Conservation (phyloP, 2,888 invertebrate species). For the Ochropleura leucogaster region DNA sequence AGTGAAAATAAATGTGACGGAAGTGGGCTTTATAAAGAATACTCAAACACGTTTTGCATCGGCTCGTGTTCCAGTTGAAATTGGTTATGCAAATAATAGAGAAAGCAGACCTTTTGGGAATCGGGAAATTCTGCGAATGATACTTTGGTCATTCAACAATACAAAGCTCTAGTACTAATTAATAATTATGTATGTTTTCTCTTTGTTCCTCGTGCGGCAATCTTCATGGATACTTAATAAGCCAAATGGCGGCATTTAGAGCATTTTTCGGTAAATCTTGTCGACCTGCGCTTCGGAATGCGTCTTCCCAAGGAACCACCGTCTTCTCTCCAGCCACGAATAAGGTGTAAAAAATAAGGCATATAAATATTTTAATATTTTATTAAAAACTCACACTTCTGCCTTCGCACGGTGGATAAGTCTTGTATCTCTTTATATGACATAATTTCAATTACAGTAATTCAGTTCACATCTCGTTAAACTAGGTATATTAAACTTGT, state of each 20-base stretch:
- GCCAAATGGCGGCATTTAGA: not conserved
- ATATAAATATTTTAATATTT: slow-evolving; percentile 65
- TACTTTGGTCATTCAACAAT: not conserved
- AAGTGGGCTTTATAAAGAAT: not conserved
- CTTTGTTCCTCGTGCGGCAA: not conserved
- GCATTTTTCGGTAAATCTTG: not conserved
- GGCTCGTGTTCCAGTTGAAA: not conserved
- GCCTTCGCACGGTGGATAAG: slow-evolving; percentile 84
- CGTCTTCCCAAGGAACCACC: not conserved
- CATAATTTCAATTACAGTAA: slow-evolving; percentile 68
- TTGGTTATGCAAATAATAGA: not conserved
- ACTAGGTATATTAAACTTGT: slow-evolving; percentile 63
- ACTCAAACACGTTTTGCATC: not conserved
- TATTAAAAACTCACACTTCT: slow-evolving; percentile 82
- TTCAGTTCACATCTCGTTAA: slow-evolving; percentile 60
- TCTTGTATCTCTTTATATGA: slow-evolving; percentile 87
- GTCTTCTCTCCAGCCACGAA: not conserved
- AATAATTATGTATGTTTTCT: not conserved
- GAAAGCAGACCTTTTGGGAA: not conserved
- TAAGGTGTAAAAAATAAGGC: slow-evolving; percentile 2
- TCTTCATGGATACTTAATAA: not conserved
- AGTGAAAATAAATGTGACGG: too few relatives aligned
- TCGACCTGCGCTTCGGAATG: not conserved
- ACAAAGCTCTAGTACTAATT: not conserved
- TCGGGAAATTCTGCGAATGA: not conserved